Conservation (phyloP, 2,797 vertebrate species). For the Serranus cabrilla region DNA sequence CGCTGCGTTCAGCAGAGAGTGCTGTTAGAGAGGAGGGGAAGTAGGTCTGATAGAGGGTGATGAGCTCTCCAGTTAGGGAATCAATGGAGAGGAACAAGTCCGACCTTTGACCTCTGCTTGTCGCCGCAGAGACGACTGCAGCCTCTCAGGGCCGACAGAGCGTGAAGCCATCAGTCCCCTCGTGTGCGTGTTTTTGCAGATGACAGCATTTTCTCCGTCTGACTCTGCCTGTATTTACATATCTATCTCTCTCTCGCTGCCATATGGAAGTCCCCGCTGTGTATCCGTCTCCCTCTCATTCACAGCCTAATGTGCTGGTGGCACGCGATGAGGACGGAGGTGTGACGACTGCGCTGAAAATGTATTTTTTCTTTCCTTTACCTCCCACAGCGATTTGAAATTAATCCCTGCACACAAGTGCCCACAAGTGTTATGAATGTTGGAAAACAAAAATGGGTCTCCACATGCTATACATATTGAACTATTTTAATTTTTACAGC, state of each 20-base stretch:
- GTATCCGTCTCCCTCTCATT: neutral
- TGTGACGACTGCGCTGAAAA: neutral
- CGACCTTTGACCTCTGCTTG: slow-evolving; percentile 52
- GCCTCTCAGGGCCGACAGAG: slow-evolving; percentile 9
- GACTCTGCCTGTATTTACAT: slow-evolving; percentile 3
- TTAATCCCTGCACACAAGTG: no score
- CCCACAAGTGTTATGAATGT: no score
- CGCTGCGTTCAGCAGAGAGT: slow-evolving; percentile 6
- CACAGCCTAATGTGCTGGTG: slow-evolving; percentile 35
- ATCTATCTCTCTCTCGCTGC: neutral
- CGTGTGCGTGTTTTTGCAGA: slow-evolving; percentile 22
- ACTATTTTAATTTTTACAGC: no score
- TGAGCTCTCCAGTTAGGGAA: slow-evolving; percentile 45
- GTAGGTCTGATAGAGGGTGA: slow-evolving; percentile 9
- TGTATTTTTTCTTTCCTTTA: neutral
- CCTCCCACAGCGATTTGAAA: neutral
- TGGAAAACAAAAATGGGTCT: no score
- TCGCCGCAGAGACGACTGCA: neutral
- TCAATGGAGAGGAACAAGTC: slow-evolving; percentile 40
- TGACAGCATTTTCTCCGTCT: slow-evolving; percentile 11
- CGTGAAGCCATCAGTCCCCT: slow-evolving; percentile 16
- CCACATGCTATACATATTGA: no score
- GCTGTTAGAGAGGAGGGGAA: neutral
- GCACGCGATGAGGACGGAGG: slow-evolving; percentile 19
- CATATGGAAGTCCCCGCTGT: slow-evolving; percentile 12